Conservation (phyloP, 2,113 vertebrate species). For the Chloebia gouldiae region DNA sequence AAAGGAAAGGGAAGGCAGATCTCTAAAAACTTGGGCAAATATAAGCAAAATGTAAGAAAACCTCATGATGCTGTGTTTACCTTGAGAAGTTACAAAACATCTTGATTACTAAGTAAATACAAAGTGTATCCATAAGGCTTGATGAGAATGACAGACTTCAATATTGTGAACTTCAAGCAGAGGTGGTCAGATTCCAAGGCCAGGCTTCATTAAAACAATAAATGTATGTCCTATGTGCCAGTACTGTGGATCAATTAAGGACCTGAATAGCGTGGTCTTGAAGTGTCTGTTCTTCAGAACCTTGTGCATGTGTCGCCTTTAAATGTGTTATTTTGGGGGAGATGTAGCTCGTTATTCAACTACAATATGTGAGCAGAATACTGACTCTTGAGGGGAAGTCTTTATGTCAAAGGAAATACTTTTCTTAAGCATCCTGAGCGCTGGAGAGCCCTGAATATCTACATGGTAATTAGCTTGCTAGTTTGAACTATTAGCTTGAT, state of each 20-base stretch:
- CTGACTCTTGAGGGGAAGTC: neutral
- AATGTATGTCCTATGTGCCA: neutral
- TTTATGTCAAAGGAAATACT: neutral
- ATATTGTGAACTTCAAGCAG: rapidly evolving
- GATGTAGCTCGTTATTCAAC: neutral
- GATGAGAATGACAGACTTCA: neutral
- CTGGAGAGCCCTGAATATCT: neutral
- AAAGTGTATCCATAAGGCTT: neutral
- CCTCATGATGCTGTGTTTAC: neutral
- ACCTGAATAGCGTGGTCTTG: neutral
- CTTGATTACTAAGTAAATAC: neutral
- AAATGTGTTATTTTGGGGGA: neutral
- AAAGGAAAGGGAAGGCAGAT: neutral
- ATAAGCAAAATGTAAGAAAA: neutral
- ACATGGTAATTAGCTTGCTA: neutral
- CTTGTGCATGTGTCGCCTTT: neutral
- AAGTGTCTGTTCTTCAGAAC: neutral
- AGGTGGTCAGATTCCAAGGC: neutral
- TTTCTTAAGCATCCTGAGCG: neutral
- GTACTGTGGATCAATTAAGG: neutral
- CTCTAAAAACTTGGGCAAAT: neutral
- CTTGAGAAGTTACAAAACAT: neutral
- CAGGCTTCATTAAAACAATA: neutral
- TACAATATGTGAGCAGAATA: neutral
- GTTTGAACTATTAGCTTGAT: neutral